Evolutionary conservation across 2,797 vertebrate species (phyloP).

Genomic region (Spondyliosoma cantharus): DNA sequence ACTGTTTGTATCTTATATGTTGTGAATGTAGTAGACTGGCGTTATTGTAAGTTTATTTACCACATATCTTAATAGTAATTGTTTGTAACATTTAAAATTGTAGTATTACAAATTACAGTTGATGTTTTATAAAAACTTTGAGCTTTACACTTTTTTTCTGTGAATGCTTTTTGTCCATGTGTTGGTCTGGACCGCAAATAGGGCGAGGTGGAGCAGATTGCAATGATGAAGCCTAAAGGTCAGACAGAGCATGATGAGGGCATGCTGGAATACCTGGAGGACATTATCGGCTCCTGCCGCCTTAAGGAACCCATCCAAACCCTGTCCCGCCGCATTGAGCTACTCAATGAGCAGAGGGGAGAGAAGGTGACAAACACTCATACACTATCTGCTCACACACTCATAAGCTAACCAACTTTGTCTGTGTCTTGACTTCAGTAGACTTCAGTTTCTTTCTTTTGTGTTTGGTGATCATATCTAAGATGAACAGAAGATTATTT

Average conservation of each 20-base stretch:
- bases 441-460: not conserved
- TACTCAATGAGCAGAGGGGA: conserved; percentile 93
- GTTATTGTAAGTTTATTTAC: conserved; percentile 6
- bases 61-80: conserved; percentile 1
- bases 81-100: not conserved
- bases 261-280: conserved; percentile 98
- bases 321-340: conserved; percentile 89
- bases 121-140: not conserved
- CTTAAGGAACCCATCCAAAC: conserved; percentile 92
- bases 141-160: not conserved
- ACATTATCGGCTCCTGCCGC: conserved; percentile 94
- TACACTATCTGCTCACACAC: conserved; percentile 44
- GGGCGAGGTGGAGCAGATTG: conserved; percentile 99
- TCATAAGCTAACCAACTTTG: conserved; percentile 18
- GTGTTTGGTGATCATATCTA: conserved; percentile 1
- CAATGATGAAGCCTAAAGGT: conserved; percentile 99
- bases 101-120: not conserved
- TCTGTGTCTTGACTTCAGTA: conserved; percentile 21
- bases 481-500: not conserved
- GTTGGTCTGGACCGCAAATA: conserved; percentile 69
- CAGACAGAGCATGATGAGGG: conserved; percentile 97
- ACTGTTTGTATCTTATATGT: conserved; percentile 5
- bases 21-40: conserved; percentile 20
- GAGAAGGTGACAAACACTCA: conserved; percentile 88
- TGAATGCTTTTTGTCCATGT: conserved; percentile 42